A percentile compares a stretch with the other conserved stretches of the same genome.
Conservation (phyloP, 2,888 invertebrate genomes). For the Mellilla xanthometata region DNA sequence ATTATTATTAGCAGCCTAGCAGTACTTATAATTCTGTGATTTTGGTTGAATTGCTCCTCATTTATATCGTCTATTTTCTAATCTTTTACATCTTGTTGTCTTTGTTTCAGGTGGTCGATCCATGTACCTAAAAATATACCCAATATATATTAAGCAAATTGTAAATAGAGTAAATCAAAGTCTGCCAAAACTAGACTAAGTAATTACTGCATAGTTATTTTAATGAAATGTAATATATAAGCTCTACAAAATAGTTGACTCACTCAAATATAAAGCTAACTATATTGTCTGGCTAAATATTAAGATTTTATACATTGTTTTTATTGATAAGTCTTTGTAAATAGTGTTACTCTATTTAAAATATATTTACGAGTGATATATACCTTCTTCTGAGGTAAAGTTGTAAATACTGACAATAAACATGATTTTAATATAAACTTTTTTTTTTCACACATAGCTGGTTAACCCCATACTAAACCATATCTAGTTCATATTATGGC, state of each 20-base stretch:
- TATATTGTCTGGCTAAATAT: too few relatives aligned
- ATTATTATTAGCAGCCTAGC: too few relatives aligned
- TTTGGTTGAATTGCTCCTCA: too few relatives aligned
- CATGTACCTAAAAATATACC: slow-evolving; percentile 8
- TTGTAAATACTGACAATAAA: slow-evolving; percentile 58
- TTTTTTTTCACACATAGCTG: too few relatives aligned
- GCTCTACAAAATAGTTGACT: slow-evolving; percentile 3
- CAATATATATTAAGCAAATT: slow-evolving; percentile 1
- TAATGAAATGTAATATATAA: neutral
- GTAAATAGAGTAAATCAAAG: slow-evolving; percentile 14
- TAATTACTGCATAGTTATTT: too few relatives aligned
- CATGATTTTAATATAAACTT: slow-evolving; percentile 25
- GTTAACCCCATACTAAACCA: too few relatives aligned
- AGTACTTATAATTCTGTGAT: too few relatives aligned
- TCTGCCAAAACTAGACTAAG: slow-evolving; percentile 19
- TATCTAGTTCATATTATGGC: too few relatives aligned
- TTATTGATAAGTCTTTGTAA: slow-evolving; percentile 39
- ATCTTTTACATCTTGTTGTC: too few relatives aligned
- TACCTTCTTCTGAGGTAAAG: slow-evolving; percentile 51
- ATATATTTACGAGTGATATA: slow-evolving; percentile 61
- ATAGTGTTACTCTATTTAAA: slow-evolving; percentile 53
- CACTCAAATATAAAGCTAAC: too few relatives aligned
- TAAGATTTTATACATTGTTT: slow-evolving; percentile 44
- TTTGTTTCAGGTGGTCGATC: slow-evolving; percentile 22
- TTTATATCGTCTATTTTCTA: too few relatives aligned